Evolutionary conservation across 2,888 invertebrate genomes (phyloP).

Genomic region (Ectemnius cavifrons): DNA sequence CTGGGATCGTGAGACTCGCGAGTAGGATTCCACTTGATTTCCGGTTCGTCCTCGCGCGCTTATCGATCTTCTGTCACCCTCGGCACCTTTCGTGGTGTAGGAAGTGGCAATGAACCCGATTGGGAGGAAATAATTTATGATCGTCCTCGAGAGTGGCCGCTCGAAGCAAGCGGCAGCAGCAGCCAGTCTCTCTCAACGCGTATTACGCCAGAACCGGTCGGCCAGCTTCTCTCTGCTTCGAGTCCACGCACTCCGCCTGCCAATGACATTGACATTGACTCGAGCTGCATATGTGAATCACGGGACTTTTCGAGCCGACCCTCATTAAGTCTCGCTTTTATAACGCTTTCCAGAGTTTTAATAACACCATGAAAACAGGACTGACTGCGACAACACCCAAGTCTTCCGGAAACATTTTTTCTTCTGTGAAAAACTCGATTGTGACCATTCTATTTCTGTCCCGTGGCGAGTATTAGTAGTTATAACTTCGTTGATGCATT

Average conservation of each 20-base stretch:
- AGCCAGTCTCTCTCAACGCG: conserved; percentile 35
- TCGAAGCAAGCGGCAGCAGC: conserved; percentile 50
- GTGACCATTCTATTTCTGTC: too few relatives aligned
- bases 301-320: conserved; percentile 29
- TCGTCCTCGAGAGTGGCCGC: conserved; percentile 49
- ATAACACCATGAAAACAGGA: too few relatives aligned
- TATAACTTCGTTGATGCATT: too few relatives aligned
- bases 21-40: background rate
- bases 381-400: too few relatives aligned
- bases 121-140: conserved; percentile 54
- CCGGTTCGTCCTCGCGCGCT: background rate
- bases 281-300: conserved; percentile 18
- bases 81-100: conserved; percentile 24
- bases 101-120: conserved; percentile 55
- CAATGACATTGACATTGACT: conserved; percentile 49
- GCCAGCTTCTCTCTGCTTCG: conserved; percentile 36
- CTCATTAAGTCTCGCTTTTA: conserved; percentile 12
- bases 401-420: too few relatives aligned
- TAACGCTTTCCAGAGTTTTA: background rate
- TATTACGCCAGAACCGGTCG: conserved; percentile 60
- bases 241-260: conserved; percentile 32
- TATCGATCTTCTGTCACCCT: conserved; percentile 20
- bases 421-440: too few relatives aligned
- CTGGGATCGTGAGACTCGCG: background rate
- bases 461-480: too few relatives aligned